phyloP scores from a whole-genome alignment of 2,888 invertebrate species.

The Adelphocoris suturalis region DNA sequence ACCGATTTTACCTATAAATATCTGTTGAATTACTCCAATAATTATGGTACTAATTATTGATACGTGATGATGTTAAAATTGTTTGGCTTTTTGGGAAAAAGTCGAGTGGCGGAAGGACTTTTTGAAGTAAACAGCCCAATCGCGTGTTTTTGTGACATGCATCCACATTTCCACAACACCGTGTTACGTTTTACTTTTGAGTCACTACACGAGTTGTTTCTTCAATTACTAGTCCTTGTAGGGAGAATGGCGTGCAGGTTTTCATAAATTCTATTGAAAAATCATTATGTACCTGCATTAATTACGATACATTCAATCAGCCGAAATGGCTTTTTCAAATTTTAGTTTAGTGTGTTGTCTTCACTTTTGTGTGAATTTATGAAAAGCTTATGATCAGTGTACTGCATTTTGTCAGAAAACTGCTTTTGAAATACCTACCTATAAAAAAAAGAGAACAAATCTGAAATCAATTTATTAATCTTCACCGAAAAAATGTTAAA shows the following conservation, averaged over 20 bases:
- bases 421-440: neutral
- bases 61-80: neutral
- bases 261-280: neutral
- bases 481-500: neutral
- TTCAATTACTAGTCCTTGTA: neutral
- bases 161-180: neutral
- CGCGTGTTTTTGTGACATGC: neutral
- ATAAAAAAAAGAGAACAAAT: neutral
- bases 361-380: neutral
- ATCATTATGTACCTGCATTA: constrained; percentile 22
- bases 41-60: neutral
- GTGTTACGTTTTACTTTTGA: neutral
- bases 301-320: neutral
- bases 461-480: neutral
- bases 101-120: neutral
- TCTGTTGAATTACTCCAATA: neutral
- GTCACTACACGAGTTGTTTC: neutral
- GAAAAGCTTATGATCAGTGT: neutral
- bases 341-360: constrained; percentile 23
- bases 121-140: neutral
- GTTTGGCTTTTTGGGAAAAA: neutral
- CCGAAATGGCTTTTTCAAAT: neutral
- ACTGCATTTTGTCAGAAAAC: neutral
- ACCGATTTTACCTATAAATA: neutral
- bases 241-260: constrained; percentile 39